Conservation (phyloP, 1,140 invertebrate species). For the Lasioglossum baleicum region DNA sequence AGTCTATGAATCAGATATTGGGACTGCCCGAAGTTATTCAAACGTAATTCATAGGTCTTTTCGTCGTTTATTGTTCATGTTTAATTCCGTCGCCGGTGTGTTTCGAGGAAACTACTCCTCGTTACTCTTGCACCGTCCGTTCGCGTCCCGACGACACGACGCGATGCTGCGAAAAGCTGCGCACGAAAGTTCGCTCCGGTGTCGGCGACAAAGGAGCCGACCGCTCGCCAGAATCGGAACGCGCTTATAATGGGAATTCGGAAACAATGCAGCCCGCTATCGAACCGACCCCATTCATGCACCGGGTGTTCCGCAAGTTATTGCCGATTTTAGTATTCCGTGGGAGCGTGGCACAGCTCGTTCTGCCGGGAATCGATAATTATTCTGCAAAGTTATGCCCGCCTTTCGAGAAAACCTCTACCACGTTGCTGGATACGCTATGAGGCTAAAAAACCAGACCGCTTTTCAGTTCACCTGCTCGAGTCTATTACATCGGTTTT, state of each 20-base stretch:
- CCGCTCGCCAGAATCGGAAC: constrained; percentile 45
- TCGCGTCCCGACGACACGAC: not conserved
- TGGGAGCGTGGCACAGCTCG: not conserved
- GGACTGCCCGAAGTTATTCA: no score
- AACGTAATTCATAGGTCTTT: no score
- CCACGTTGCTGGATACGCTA: no score
- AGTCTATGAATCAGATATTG: no score
- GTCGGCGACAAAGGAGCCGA: constrained; percentile 48
- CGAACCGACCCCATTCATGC: constrained; percentile 53
- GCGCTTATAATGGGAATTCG: constrained; percentile 63
- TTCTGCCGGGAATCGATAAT: not conserved
- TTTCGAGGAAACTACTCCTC: constrained; percentile 7
- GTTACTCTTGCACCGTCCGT: not conserved
- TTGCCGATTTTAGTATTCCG: not conserved
- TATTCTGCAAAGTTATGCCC: not conserved
- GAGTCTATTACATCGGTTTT: no score
- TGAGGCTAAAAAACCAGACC: no score
- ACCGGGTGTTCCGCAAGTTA: constrained; percentile 30
- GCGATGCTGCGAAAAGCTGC: constrained; percentile 31
- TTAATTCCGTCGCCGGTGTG: not conserved
- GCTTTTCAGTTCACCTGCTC: no score
- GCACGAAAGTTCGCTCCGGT: constrained; percentile 32
- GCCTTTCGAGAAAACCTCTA: not conserved
- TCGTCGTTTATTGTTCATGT: no score
- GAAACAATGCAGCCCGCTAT: constrained; percentile 64